A percentile compares a stretch with the other conserved stretches of the same genome.
These are phyloP conservation scores for Thereuonema tuberculata DNA, from an alignment of 1,140 invertebrate genomes.

Conservation along the genomic window DNA sequence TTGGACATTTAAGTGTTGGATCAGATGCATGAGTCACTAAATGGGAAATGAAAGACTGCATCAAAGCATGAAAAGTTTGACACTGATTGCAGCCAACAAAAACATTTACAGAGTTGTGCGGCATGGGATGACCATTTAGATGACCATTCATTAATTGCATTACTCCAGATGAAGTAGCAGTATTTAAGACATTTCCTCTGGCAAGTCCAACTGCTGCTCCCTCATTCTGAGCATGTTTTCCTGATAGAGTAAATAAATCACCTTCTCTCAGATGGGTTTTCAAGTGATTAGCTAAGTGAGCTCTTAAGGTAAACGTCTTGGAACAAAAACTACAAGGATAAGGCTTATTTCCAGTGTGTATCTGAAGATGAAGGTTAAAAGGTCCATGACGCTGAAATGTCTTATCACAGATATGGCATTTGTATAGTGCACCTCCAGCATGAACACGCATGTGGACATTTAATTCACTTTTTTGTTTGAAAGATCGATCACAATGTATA, in stretches of 20 bases:
- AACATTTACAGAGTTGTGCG: background rate
- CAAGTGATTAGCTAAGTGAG: conserved; percentile 45
- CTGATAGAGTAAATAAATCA: no score
- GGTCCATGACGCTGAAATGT: conserved; percentile 27
- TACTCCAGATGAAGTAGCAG: background rate
- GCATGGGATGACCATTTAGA: no score
- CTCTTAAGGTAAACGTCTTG: conserved; percentile 50
- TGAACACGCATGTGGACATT: conserved; percentile 48
- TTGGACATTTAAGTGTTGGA: no score
- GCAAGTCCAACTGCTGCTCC: background rate
- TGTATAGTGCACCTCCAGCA: conserved; percentile 25
- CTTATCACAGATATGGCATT: conserved; percentile 27
- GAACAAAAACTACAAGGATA: conserved; percentile 43
- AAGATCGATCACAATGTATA: conserved; percentile 70
- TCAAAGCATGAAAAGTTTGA: background rate
- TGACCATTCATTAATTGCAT: no score
- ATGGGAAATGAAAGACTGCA: background rate
- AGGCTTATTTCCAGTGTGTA: conserved; percentile 36
- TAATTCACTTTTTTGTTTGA: conserved; percentile 37
- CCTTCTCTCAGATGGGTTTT: conserved; percentile 27
- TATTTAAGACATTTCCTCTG: background rate
- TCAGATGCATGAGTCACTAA: no score
- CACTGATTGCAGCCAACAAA: background rate
- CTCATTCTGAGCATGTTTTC: background rate
- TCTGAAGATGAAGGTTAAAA: conserved; percentile 28